phyloP scores from a whole-genome alignment of 2,113 vertebrate species.

The Osmerus eperlanus region DNA sequence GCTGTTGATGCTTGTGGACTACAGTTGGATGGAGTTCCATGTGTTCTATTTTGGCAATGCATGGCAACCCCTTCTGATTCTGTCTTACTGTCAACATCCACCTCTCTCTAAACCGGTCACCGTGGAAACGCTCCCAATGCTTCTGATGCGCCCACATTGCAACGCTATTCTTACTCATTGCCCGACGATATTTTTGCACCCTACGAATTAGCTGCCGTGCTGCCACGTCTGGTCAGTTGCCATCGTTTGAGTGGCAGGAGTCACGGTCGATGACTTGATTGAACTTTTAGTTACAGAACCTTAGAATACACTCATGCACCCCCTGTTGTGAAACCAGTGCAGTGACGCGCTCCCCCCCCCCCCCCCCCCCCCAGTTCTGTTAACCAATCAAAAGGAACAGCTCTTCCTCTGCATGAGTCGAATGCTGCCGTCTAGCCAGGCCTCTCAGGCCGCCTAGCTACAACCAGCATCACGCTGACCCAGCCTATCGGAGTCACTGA shows the following conservation, averaged over 20 bases:
- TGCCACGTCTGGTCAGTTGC: constrained; percentile 39
- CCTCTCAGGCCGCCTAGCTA: neutral
- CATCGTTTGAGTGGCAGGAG: constrained; percentile 44
- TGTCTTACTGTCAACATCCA: constrained; percentile 19
- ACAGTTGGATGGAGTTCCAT: constrained; percentile 29
- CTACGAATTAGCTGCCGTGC: constrained; percentile 22
- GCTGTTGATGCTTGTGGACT: constrained; percentile 1
- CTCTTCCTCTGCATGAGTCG: no score
- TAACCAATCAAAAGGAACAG: no score
- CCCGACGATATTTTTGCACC: constrained; percentile 11
- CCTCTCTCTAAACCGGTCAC: constrained; percentile 27
- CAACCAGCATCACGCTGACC: constrained; percentile 2
- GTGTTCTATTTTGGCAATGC: constrained; percentile 46
- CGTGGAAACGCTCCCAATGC: constrained; percentile 38
- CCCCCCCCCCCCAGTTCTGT: no score
- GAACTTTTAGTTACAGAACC: constrained; percentile 39
- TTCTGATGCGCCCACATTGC: neutral
- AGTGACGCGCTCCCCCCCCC: no score
- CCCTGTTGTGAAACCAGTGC: neutral
- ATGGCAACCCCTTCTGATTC: constrained; percentile 43
- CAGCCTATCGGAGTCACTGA: constrained; percentile 17
- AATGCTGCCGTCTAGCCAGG: neutral
- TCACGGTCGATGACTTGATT: constrained; percentile 14
- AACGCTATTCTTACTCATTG: neutral
- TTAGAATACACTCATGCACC: constrained; percentile 11